Base-by-base conservation (phyloP, 2,888 invertebrate species). In the Endomychus coccineus region DNA sequence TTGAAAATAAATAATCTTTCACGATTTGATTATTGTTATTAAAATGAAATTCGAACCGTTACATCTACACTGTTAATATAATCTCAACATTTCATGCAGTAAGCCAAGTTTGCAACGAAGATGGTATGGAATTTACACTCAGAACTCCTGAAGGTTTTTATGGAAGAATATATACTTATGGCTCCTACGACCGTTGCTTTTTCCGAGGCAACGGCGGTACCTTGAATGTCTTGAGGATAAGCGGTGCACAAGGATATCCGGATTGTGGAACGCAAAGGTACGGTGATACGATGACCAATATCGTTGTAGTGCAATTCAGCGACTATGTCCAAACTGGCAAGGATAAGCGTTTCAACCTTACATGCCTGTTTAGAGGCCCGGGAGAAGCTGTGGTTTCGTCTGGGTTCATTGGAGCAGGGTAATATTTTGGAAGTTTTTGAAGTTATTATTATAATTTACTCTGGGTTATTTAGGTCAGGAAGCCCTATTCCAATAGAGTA, bases 301-400 rank as follows among this genome's bases (percentile, higher is more conserved):
- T 92, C 46, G 88, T 89, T 3, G 90, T 91, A 12, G 90, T 92
- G 1, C 91, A 92, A 62, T 91, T 91, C 70, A 89, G 89, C 50
- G 90, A 92, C 64, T 85, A 83, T 56, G 90, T 92, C 1, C 91
- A 91, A 69, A 91, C 91, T 1, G 84, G 87, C 12, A 72, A 84
- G 42, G 91, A 92, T 64, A 90, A 91, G 56, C 75, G 90, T 7
- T 92, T 90, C 67, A 92, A 92, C 62, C 69, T 92, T 44, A 92
- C 91, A n/a, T 92, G 91, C 58, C 73, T 89, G 36, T 89, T 91
- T 67, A 76, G 89, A 50, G 90, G 90, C 16, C 90, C 91, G 1
- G 91, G 90, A 13, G 91, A 92, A 65, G 88, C 91, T 7, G 86
- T 92, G 2, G 91, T 92, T 36, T 90, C 90, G 10, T 91, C 91